Conservation (phyloP, 2,888 invertebrate genomes). For the Clostera curtula region DNA sequence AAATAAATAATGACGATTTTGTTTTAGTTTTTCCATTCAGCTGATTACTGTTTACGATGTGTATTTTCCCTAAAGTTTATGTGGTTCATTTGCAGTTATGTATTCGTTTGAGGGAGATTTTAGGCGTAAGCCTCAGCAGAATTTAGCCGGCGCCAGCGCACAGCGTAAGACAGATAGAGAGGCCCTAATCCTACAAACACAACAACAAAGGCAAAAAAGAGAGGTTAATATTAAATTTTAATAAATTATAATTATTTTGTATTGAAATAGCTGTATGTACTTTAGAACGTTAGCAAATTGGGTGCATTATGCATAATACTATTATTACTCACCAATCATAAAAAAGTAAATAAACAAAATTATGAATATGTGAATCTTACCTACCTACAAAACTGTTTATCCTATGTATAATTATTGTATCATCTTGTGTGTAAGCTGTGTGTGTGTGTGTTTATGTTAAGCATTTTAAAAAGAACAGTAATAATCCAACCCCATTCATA, state of each 20-base stretch:
- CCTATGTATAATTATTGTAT: too few species aligned
- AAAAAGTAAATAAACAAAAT: too few species aligned
- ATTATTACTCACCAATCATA: too few species aligned
- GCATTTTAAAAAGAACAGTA: too few species aligned
- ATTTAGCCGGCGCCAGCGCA: slow-evolving; percentile 89
- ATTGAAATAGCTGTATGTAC: too few species aligned
- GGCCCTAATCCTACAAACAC: slow-evolving; percentile 84
- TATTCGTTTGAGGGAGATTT: slow-evolving; percentile 94
- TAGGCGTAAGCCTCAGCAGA: slow-evolving; percentile 90
- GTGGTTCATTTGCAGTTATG: slow-evolving; percentile 51
- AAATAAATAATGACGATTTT: slow-evolving; percentile 16
- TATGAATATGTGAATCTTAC: too few species aligned
- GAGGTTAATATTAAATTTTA: slow-evolving; percentile 73
- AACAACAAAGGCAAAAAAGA: slow-evolving; percentile 89
- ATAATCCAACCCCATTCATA: too few species aligned
- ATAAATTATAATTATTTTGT: slow-evolving; percentile 15
- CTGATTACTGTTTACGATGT: slow-evolving; percentile 50
- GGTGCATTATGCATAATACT: too few species aligned
- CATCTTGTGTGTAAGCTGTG: too few species aligned
- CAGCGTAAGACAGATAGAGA: slow-evolving; percentile 80
- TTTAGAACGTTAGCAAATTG: slow-evolving; percentile 1
- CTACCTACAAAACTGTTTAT: too few species aligned
- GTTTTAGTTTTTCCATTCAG: slow-evolving; percentile 33
- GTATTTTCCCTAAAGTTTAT: slow-evolving; percentile 7
- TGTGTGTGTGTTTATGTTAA: too few species aligned